Base-by-base conservation (phyloP, 2,113 vertebrate genomes). In the Pan paniscus region DNA sequence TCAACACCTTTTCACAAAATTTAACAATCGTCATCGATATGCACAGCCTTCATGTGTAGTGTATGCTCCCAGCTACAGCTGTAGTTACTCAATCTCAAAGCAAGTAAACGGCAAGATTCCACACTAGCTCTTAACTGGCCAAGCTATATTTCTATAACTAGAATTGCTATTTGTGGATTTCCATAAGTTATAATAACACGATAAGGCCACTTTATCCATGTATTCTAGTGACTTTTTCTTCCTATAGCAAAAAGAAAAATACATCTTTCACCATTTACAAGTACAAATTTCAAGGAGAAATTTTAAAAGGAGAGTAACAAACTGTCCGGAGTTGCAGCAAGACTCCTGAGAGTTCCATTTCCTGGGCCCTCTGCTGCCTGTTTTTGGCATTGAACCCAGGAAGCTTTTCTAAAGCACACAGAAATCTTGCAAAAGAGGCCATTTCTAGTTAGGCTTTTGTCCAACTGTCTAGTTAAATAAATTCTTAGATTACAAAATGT, bases 321-420 rank as follows among this genome's bases (percentile, higher is more conserved):
- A 20, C 32, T 64, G 16, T 59, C 40, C 38, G 95, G 2, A 2
- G 4, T 82, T 92, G 75, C 87, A 91, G 27, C 25, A 68, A 46
- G 22, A 43, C 30, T 95, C 20, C 35, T 16, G 11, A 73, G 13
- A 64, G 73, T 64, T 94, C 59, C 50, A 78, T 75, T 82, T 92
- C 2, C 48, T 97, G 94, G 27, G 96, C 92, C 89, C 93, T 97
- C 97, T 97, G 82, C 96, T 96, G 96, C 61, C 91, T 93, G 55
- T 10, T 90, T 89, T 57, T 83, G 94, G 89, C 93, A 97, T 13
- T 95, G 91, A 97, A 83, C 6, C 23, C 16, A 40, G 46, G 8
- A 84, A 78, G 50, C 2, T 38, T 95, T 96, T 76, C 67, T 48
- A 81, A 61, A 83, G 30, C 25, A 68, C n/a, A 85, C 1, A 67